Base-by-base conservation (phyloP, 2,888 invertebrate species). In the Anthrax anthrax region DNA sequence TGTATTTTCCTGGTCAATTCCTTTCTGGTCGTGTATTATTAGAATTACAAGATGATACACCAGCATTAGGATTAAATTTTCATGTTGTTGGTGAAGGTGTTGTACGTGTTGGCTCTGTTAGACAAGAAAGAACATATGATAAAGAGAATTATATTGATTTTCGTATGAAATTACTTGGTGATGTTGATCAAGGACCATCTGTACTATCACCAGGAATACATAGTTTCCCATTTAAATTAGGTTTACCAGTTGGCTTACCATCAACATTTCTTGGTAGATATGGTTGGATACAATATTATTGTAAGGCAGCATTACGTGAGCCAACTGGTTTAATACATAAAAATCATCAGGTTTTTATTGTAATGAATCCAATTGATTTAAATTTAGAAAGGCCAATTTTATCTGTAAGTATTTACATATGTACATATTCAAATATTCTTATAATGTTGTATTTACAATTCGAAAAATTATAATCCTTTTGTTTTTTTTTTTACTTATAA, bases 331-430 rank as follows among this genome's bases (percentile, higher is more conserved):
- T 92, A 36, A 88, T 89, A 6, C 92, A 92, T 63, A 92, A 92
- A 67, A 92, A 92, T 64, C 91, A 92, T 65, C 92, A 92, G 70
- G 92, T 92, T n/a, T 92, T 92, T 67, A 90, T 92, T 58, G 90
- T 92, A 4, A 91, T 92, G 91, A 92, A 89, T 67, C 92, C 92
- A 5, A 90, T 92, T 55, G 91, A 92, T 66, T 72, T 92, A 57
- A 92, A 92, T 70, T 70, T 87, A 64, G 92, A 92, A 63, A 88
- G 90, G 37, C 80, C 88, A 9, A 81, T 88, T 55, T 70, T 92
- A 53, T 78, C 89, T 63, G 92, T 92, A 71, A 81, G 81, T 76
- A 47, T 38, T 27, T 17, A 39, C 38, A 18, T 8, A 18, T 38
- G n/a, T 14, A 3, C 5, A 37, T 5, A 29, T 19, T 18, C 13